Evolutionary conservation across 2,113 vertebrate species (phyloP).

Genomic region (Misgurnus anguillicaudatus): DNA sequence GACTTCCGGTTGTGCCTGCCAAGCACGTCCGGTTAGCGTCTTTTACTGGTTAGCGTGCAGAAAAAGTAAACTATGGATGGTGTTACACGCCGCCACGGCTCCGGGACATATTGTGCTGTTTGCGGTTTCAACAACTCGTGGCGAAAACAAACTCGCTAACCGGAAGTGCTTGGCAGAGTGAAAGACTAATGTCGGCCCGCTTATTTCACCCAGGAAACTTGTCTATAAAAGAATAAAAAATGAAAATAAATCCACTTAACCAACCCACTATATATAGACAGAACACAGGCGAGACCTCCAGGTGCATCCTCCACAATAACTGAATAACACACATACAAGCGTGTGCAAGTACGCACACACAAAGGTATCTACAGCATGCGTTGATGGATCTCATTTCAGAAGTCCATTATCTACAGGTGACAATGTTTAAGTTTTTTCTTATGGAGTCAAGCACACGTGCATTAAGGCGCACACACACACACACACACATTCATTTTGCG

Average conservation of each 20-base stretch:
- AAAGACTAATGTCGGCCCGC: too few relatives aligned
- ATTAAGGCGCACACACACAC: slow-evolving; percentile 44
- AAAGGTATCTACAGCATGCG: slow-evolving; percentile 4
- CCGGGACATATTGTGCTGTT: too few relatives aligned
- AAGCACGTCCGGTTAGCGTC: too few relatives aligned
- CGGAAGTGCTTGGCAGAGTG: too few relatives aligned
- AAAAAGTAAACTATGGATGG: too few relatives aligned
- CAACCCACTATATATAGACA: slow-evolving; percentile 7
- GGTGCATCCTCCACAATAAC: slow-evolving; percentile 34
- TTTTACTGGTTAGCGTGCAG: too few relatives aligned
- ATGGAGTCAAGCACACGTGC: slow-evolving; percentile 48
- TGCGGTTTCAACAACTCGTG: too few relatives aligned
- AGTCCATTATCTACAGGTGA: slow-evolving; percentile 29
- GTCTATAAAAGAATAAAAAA: too few relatives aligned
- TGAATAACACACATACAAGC: slow-evolving; percentile 25
- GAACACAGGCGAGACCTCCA: slow-evolving; percentile 30
- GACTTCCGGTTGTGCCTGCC: too few relatives aligned
- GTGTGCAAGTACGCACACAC: slow-evolving; percentile 24
- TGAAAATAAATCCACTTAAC: not conserved
- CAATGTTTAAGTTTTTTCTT: slow-evolving; percentile 35
- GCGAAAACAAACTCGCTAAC: too few relatives aligned
- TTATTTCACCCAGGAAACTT: too few relatives aligned
- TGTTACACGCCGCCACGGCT: too few relatives aligned
- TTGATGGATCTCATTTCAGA: slow-evolving; percentile 46
- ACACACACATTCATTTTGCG: slow-evolving; percentile 23